Evolutionary conservation across 2,797 vertebrate genomes (phyloP).

Genomic region (Bovichtus diacanthus): DNA sequence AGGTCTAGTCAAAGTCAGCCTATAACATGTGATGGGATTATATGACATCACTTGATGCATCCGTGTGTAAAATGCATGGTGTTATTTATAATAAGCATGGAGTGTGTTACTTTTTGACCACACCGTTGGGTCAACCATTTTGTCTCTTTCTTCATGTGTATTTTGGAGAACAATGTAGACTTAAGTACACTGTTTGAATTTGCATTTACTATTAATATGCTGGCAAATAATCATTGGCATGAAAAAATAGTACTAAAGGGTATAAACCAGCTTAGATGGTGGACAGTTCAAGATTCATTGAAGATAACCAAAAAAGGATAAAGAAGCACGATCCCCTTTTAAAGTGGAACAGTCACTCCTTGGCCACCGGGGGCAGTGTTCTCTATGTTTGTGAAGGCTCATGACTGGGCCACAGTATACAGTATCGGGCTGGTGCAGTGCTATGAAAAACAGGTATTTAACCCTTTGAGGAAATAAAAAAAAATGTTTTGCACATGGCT

Average conservation of each 20-base stretch:
- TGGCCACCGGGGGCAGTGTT: conserved; percentile 57
- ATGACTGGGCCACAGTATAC: not conserved
- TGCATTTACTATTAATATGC: not conserved
- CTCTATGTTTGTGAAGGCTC: conserved; percentile 29
- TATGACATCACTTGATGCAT: not conserved
- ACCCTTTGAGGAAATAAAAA: not conserved
- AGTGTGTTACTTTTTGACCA: not conserved
- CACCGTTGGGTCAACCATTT: not conserved
- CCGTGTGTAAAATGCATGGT: not conserved
- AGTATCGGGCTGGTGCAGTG: conserved; percentile 19
- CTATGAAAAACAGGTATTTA: not conserved
- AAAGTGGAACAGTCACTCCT: not conserved
- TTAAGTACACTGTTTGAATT: not conserved
- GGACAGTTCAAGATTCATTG: conserved; percentile 22
- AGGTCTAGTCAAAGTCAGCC: not conserved
- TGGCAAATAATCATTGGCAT: not conserved
- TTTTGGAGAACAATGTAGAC: not conserved
- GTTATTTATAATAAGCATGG: not conserved
- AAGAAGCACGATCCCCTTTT: not conserved
- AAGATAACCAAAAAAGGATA: conserved; percentile 43
- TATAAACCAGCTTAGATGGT: not conserved
- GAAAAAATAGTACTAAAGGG: not conserved
- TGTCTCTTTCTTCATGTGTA: not conserved
- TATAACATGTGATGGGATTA: not conserved
- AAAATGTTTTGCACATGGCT: not conserved